phyloP scores from a whole-genome alignment of 2,797 vertebrate genomes.

The Nasua narica region DNA sequence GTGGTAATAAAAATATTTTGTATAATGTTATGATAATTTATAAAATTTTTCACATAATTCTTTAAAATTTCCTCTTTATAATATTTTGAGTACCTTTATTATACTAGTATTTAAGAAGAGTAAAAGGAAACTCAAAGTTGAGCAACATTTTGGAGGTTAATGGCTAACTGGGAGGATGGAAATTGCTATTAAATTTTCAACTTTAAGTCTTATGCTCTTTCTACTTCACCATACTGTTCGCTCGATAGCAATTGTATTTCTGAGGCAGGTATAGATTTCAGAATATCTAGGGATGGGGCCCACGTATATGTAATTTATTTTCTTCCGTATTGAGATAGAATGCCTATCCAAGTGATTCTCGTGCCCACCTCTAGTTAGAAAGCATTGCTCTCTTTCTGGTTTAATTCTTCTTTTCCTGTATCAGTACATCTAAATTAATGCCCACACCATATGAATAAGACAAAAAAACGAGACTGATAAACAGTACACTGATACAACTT shows the following conservation, averaged over 20 bases:
- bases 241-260: background rate
- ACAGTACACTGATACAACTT: background rate
- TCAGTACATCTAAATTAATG: background rate
- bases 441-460: background rate
- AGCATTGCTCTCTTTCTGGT: background rate
- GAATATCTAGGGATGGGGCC: background rate
- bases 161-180: background rate
- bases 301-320: background rate
- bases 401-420: background rate
- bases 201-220: background rate
- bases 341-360: background rate
- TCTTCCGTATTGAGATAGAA: background rate
- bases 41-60: background rate
- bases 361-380: constrained; percentile 7
- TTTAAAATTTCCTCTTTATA: constrained; percentile 6
- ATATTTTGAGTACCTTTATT: constrained; percentile 3
- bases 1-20: background rate
- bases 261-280: background rate
- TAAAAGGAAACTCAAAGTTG: constrained; percentile 3
- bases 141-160: constrained; percentile 12
- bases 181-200: background rate
- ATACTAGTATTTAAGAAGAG: background rate
- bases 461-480: background rate
- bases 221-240: background rate
- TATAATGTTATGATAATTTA: background rate